Percentiles rank a stretch among this genome's conserved stretches.
phyloP scores from a whole-genome alignment of 2,797 vertebrate species.

The Spea hammondii region DNA sequence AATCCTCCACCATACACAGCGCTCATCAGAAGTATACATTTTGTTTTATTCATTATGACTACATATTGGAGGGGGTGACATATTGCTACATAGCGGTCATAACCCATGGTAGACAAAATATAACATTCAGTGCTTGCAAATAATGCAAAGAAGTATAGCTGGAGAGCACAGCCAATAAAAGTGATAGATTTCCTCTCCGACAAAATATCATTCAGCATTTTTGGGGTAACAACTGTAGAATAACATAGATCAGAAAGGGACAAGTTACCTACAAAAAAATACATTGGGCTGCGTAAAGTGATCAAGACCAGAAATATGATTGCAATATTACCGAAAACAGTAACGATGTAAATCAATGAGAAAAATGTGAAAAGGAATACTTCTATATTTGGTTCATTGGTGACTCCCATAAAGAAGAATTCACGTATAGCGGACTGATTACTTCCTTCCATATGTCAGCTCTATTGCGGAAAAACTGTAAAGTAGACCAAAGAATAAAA shows the following conservation, averaged over 20 bases:
- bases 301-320: constrained; percentile 19
- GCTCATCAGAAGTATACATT: constrained; percentile 11
- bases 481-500: not conserved
- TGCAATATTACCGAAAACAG: constrained; percentile 11
- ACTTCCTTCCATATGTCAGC: not conserved
- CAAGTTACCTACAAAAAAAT: constrained; percentile 42
- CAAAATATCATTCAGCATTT: constrained; percentile 38
- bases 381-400: not conserved
- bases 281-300: constrained; percentile 40
- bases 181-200: constrained; percentile 27
- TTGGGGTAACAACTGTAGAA: constrained; percentile 37
- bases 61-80: constrained; percentile 44
- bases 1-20: constrained; percentile 29
- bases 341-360: constrained; percentile 33
- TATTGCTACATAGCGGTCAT: constrained; percentile 49
- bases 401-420: constrained; percentile 32
- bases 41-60: constrained; percentile 41
- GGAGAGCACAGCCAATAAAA: constrained; percentile 37
- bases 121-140: constrained; percentile 43
- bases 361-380: constrained; percentile 36
- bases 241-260: constrained; percentile 42
- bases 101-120: constrained; percentile 41
- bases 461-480: not conserved
- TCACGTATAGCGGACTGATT: constrained; percentile 29
- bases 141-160: constrained; percentile 39